Evolutionary conservation across 2,113 vertebrate genomes (phyloP).

Genomic region (Myotis brandtii): DNA sequence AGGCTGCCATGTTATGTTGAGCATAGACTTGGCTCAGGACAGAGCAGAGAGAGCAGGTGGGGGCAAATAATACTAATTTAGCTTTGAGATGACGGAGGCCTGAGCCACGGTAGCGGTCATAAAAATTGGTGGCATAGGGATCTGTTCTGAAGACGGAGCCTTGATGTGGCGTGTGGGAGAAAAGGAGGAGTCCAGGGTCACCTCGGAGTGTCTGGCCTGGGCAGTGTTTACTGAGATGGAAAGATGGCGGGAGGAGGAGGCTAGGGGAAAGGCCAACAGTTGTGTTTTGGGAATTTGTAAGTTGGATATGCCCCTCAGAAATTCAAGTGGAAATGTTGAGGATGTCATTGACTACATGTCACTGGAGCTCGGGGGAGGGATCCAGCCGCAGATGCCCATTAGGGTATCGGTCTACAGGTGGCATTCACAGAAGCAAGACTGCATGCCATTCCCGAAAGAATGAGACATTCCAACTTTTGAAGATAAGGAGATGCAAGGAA

Average conservation of each 20-base stretch:
- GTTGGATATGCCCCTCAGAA: neutral
- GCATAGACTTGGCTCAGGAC: neutral
- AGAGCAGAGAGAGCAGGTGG: neutral
- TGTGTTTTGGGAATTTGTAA: neutral
- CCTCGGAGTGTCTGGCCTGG: neutral
- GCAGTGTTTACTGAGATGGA: neutral
- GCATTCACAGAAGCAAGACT: neutral
- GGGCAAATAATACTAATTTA: too few relatives aligned
- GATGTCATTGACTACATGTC: neutral
- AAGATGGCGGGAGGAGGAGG: neutral
- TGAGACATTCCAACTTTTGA: neutral
- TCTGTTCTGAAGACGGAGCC: neutral
- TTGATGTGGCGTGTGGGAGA: neutral
- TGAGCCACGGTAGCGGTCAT: rapidly evolving
- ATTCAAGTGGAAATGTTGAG: neutral
- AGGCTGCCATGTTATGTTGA: neutral
- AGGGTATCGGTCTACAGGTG: rapidly evolving
- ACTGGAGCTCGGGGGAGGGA: neutral
- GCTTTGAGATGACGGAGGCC: neutral
- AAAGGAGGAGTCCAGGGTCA: neutral
- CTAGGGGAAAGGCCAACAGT: too few relatives aligned
- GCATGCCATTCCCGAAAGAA: neutral
- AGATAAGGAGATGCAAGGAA: neutral
- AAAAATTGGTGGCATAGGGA: neutral
- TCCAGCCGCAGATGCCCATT: neutral